Base-by-base conservation (phyloP, 2,113 vertebrate species). In the Lathamus discolor region DNA sequence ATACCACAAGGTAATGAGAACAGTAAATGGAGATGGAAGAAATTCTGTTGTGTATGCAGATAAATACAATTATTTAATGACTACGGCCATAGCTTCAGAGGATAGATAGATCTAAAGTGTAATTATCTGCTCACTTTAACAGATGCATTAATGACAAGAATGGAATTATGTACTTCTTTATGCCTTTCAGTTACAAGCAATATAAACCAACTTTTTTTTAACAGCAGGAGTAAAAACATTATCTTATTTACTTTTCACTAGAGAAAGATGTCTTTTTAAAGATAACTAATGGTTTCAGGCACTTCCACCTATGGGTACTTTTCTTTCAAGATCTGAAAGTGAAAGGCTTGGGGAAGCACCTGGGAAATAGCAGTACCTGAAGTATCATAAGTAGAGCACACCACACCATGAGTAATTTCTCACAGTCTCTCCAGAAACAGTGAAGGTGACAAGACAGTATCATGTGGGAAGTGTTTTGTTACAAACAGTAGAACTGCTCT, bases 381-480 rank as follows among this genome's bases (percentile, higher is more conserved):
- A 88, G 61, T 46, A 75, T 35, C 78, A 18, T 72, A 94, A 87
- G 62, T 77, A 93, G 82, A 85, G 55, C 82, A 90, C 52, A 57
- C 15, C 46, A 77, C 27, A 54, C 43, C 59, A 52, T 90, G 93
- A 96, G 41, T 90, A 82, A 94, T 77, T 90, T 79, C 70, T 76
- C 88, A 81, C 77, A 90, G 54, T 55, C 78, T 92, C 72, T 83
- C 46, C 69, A 83, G 90, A 85, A 93, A 74, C 81, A 85, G 87
- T 46, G 41, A 89, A 44, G 66, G 61, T 59, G 77, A 90, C 76
- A 95, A 88, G 88, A 63, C 22, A 70, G 75, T 33, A 51, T 72
- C 92, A 88, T 70, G 82, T 83, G 85, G 67, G 55, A 93, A 91
- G 72, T 74, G 83, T 94, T 96, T 94, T 78, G 37, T 92, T 88